Percentiles rank a stretch among this genome's conserved stretches.
Conservation (phyloP, 2,888 invertebrate genomes). For the Drepanosiphum platanoidis region DNA sequence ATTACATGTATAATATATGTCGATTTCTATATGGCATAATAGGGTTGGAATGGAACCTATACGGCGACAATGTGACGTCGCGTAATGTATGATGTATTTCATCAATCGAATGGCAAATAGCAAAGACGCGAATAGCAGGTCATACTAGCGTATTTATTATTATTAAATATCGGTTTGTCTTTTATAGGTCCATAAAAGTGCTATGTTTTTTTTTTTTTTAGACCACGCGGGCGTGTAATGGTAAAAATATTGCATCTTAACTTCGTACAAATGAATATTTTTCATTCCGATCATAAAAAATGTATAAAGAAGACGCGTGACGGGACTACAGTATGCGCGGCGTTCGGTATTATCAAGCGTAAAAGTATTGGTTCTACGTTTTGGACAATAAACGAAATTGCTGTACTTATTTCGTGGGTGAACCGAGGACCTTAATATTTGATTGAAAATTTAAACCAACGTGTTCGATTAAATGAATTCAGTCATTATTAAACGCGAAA, state of each 20-base stretch:
- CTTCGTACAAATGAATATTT: slow-evolving; percentile 26
- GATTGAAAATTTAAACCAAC: not conserved
- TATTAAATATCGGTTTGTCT: slow-evolving; percentile 32
- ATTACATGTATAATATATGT: not conserved
- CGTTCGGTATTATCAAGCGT: not conserved
- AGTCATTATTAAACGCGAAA: not conserved
- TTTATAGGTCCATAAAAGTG: slow-evolving; percentile 23
- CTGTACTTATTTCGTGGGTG: not conserved
- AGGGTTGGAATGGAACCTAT: not conserved
- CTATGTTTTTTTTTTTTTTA: slow-evolving; percentile 8
- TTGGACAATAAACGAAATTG: slow-evolving; percentile 13
- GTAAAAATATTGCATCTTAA: slow-evolving; percentile 46
- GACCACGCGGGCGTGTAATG: slow-evolving; percentile 2
- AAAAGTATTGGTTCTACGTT: slow-evolving; percentile 9
- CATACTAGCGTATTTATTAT: slow-evolving; percentile 9
- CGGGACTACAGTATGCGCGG: not conserved
- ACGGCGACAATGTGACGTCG: not conserved
- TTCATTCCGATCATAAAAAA: slow-evolving; percentile 39
- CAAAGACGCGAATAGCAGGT: not conserved
- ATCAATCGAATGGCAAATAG: not conserved
- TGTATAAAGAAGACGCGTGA: slow-evolving; percentile 45
- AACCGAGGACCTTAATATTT: not conserved
- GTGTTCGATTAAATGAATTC: not conserved
- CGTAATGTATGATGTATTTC: not conserved
- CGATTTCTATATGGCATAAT: not conserved